Conservation (phyloP, 1,140 invertebrate species). For the Ips nitidus region DNA sequence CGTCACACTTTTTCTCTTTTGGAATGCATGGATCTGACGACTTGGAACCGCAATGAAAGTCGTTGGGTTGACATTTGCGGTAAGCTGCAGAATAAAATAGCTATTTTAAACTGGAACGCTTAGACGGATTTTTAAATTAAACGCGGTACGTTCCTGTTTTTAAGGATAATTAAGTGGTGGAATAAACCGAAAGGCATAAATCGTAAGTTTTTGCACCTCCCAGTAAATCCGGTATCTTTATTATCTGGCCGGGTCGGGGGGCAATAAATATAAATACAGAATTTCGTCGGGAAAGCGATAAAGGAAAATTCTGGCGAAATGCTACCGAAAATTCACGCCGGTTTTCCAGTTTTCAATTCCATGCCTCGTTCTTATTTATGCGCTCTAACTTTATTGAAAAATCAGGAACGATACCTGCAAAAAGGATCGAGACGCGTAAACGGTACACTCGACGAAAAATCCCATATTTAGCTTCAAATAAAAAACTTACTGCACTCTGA, state of each 20-base stretch:
- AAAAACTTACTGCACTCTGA: conserved; percentile 86
- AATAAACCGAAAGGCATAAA: not conserved
- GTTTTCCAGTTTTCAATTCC: conserved; percentile 14
- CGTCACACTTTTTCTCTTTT: conserved; percentile 85
- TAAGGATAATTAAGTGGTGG: too few relatives aligned
- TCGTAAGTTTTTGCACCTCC: not conserved
- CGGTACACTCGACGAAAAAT: too few relatives aligned
- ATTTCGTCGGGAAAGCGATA: conserved; percentile 9
- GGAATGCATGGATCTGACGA: conserved; percentile 76
- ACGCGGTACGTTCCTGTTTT: too few relatives aligned
- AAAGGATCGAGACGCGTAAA: too few relatives aligned
- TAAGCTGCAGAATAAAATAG: conserved; percentile 67
- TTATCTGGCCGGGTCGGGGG: not conserved
- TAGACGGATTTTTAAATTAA: too few relatives aligned
- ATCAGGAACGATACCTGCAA: too few relatives aligned
- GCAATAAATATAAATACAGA: conserved; percentile 11
- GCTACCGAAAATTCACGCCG: not conserved
- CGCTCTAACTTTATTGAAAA: conserved; percentile 6
- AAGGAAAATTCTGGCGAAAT: conserved; percentile 1
- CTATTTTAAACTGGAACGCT: not conserved
- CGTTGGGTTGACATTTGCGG: conserved; percentile 79
- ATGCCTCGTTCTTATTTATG: not conserved
- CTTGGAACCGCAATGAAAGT: conserved; percentile 73
- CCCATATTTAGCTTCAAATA: too few relatives aligned
- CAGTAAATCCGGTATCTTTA: conserved; percentile 5